Evolutionary conservation across 2,797 vertebrate species (phyloP).

Genomic region (Typhlichthys subterraneus): DNA sequence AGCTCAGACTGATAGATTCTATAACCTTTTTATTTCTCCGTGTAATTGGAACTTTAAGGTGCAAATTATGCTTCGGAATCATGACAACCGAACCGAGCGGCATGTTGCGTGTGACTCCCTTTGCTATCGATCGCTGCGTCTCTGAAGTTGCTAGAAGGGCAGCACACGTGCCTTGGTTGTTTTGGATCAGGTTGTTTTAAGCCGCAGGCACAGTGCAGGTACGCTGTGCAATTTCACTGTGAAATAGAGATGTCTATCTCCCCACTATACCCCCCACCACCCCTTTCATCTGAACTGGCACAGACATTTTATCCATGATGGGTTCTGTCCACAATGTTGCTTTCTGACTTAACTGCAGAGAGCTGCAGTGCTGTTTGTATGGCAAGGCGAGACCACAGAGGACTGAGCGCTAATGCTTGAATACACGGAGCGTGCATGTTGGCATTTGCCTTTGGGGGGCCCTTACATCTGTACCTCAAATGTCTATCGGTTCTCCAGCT

Average conservation of each 20-base stretch:
- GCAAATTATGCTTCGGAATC: conserved; percentile 41
- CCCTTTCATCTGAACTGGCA: conserved; percentile 2
- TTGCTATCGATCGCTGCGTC: conserved; percentile 44
- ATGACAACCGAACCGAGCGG: conserved; percentile 51
- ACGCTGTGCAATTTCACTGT: neutral
- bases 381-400: too few species aligned
- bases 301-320: conserved; percentile 15
- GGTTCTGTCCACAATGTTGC: neutral
- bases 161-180: conserved; percentile 2
- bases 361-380: neutral
- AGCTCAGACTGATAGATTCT: conserved; percentile 55
- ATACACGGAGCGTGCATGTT: neutral
- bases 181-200: conserved; percentile 16
- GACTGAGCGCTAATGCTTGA: too few species aligned
- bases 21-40: conserved; percentile 39
- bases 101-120: conserved; percentile 36
- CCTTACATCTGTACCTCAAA: neutral
- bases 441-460: neutral
- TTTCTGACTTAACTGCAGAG: conserved; percentile 11
- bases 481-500: neutral
- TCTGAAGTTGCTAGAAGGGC: conserved; percentile 40
- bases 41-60: conserved; percentile 27
- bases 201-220: conserved; percentile 8
- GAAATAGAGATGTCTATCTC: conserved; percentile 7
- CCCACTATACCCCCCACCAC: conserved; percentile 3